Evolutionary conservation across 2,888 invertebrate genomes (phyloP).

Genomic region (Drosophila subsilvestris): DNA sequence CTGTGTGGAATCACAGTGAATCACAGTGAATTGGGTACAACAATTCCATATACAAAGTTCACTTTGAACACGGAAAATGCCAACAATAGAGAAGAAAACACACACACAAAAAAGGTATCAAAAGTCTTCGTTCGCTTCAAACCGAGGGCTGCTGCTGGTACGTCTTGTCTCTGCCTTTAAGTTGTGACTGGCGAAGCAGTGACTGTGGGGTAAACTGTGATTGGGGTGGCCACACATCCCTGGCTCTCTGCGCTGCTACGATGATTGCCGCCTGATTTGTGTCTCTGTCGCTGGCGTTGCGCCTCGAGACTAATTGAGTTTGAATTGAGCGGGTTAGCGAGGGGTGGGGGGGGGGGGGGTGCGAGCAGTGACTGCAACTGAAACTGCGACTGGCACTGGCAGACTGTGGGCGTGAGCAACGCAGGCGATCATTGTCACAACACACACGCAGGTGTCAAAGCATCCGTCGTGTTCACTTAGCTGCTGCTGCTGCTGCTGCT

Average conservation of each 20-base stretch:
- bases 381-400: slow-evolving; percentile 12
- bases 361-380: slow-evolving; percentile 4
- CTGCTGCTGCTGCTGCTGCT: slow-evolving; percentile 7
- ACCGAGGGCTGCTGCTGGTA: background rate
- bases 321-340: slow-evolving; percentile 51
- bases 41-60: background rate
- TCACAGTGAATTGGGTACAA: background rate
- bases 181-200: background rate
- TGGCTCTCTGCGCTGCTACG: background rate
- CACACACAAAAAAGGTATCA: too few species aligned
- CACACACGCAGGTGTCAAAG: slow-evolving; percentile 70
- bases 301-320: slow-evolving; percentile 69
- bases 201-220: background rate
- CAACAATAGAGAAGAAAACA: background rate
- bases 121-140: too few species aligned
- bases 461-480: slow-evolving; percentile 70
- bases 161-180: background rate
- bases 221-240: slow-evolving; percentile 4
- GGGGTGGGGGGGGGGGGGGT: too few species aligned
- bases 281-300: slow-evolving; percentile 45
- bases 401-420: slow-evolving; percentile 63
- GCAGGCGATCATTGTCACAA: slow-evolving; percentile 75
- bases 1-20: slow-evolving; percentile 31
- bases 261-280: background rate
- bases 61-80: background rate